Evolutionary conservation across 2,113 vertebrate genomes (phyloP).

Genomic region (Cavia porcellus): DNA sequence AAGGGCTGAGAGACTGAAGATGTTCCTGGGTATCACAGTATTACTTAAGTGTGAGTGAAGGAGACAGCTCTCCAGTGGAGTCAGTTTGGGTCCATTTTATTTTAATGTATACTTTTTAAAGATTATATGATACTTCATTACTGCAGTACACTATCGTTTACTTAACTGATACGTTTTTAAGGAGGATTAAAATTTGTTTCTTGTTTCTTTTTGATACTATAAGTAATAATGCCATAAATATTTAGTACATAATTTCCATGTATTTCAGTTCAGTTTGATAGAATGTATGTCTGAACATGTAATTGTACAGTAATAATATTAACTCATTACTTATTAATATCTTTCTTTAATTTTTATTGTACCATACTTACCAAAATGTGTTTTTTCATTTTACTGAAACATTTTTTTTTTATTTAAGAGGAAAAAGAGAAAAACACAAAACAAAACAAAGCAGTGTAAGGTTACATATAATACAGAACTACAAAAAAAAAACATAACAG

Average conservation of each 20-base stretch:
- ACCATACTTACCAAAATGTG: background rate
- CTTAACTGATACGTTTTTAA: background rate
- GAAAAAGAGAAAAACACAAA: no score
- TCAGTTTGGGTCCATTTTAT: background rate
- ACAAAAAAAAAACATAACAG: no score
- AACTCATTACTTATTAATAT: background rate
- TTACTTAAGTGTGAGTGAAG: background rate
- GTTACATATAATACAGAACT: no score
- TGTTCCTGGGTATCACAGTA: no score
- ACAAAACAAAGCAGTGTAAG: no score
- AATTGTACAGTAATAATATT: background rate
- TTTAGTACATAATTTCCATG: background rate
- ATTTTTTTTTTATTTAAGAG: no score
- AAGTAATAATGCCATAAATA: background rate
- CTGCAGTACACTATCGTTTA: background rate
- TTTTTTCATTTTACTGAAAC: conserved; percentile 3
- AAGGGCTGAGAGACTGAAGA: no score
- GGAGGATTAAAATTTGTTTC: background rate
- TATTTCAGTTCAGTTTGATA: background rate
- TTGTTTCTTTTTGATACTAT: background rate
- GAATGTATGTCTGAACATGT: background rate
- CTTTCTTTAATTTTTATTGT: background rate
- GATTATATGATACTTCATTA: background rate
- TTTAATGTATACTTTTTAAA: background rate
- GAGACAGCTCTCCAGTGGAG: background rate